Percentiles rank a stretch among this genome's conserved stretches.
Conservation (phyloP, 2,797 vertebrate genomes). For the Catharus ustulatus region DNA sequence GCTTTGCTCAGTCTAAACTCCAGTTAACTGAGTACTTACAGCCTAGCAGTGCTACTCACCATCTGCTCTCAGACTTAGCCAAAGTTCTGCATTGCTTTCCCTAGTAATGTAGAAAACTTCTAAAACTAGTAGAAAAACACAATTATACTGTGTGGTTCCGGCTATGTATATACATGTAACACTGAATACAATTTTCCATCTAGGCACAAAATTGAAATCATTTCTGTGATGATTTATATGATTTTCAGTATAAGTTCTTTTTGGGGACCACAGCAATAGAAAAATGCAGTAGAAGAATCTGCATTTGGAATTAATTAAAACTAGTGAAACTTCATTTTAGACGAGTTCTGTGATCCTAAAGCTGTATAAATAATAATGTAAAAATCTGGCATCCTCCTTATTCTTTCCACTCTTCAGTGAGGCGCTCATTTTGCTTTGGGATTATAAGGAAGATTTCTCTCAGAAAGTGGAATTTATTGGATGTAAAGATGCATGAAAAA, state of each 20-base stretch:
- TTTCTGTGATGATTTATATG: not conserved
- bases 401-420: not conserved
- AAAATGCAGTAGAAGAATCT: not conserved
- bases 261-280: not conserved
- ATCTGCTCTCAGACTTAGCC: not conserved
- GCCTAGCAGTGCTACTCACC: not conserved
- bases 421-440: not conserved
- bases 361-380: constrained; percentile 7
- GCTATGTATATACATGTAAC: not conserved
- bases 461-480: not conserved
- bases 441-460: not conserved
- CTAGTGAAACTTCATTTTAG: not conserved
- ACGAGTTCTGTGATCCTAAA: not conserved
- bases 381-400: not conserved
- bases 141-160: not conserved
- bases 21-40: not conserved
- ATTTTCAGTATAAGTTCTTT: not conserved
- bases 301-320: constrained; percentile 1
- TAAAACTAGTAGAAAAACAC: not conserved
- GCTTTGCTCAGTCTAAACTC: not conserved
- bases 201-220: not conserved
- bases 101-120: not conserved
- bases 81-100: not conserved
- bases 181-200: not conserved
- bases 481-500: not conserved